A percentile compares a stretch with the other conserved stretches of the same genome.
Conservation (phyloP, 2,113 vertebrate genomes). For the Marmota flaviventris region DNA sequence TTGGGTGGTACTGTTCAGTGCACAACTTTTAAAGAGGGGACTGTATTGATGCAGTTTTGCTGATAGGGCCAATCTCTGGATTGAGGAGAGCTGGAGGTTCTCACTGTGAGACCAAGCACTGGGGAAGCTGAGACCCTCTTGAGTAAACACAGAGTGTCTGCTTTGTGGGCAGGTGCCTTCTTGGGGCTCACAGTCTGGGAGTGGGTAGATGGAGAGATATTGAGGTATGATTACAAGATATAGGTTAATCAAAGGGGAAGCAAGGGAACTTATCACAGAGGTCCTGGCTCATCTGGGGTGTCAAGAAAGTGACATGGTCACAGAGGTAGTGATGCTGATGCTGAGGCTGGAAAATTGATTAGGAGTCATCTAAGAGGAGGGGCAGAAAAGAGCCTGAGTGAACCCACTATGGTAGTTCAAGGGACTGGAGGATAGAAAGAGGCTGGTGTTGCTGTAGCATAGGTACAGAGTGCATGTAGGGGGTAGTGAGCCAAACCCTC, state of each 20-base stretch:
- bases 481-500: neutral
- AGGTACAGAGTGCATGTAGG: neutral
- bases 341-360: neutral
- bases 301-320: neutral
- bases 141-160: neutral
- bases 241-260: neutral
- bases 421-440: neutral
- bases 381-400: neutral
- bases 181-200: neutral
- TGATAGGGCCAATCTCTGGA: neutral
- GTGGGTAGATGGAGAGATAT: neutral
- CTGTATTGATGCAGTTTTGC: neutral
- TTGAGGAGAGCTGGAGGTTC: too few species aligned
- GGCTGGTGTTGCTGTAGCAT: accelerated
- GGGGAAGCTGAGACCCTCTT: neutral
- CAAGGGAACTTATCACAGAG: neutral
- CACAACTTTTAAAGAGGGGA: neutral
- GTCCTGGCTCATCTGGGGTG: neutral
- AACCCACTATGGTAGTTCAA: neutral
- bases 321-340: neutral
- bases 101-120: neutral
- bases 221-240: neutral
- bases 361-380: neutral
- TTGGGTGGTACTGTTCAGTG: neutral
- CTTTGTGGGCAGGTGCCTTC: neutral